Conservation (phyloP, 1,140 invertebrate genomes). For the Himalopsyche phryganea region DNA sequence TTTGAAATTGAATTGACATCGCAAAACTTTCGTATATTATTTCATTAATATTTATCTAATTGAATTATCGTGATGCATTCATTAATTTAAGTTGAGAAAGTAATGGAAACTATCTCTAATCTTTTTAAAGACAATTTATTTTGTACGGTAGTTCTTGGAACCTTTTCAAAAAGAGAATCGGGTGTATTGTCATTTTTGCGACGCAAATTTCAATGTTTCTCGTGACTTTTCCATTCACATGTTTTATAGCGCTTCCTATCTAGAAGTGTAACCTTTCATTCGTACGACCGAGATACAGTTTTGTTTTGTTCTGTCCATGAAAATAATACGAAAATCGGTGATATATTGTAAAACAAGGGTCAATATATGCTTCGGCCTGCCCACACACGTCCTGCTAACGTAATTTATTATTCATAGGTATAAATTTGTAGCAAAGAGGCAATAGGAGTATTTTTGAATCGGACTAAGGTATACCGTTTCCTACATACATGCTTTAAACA, state of each 20-base stretch:
- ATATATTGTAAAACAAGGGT: slow-evolving; percentile 25
- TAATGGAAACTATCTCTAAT: no score
- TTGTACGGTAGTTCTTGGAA: no score
- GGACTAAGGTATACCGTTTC: slow-evolving; percentile 5
- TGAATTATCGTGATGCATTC: no score
- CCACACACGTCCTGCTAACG: slow-evolving; percentile 20
- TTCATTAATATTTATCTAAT: no score
- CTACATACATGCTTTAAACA: no score
- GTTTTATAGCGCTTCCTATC: not conserved
- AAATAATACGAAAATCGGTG: slow-evolving; percentile 10
- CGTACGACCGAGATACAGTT: not conserved
- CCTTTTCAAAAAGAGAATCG: no score
- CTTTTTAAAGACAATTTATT: no score
- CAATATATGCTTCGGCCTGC: slow-evolving; percentile 21
- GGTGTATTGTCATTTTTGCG: no score
- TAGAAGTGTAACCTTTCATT: not conserved
- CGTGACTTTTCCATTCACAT: not conserved
- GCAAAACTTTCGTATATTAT: no score
- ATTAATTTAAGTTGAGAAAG: no score
- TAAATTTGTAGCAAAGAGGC: slow-evolving; percentile 27
- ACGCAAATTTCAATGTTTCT: no score
- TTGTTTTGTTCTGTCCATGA: not conserved
- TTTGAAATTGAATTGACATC: no score
- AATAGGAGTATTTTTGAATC: slow-evolving; percentile 17
- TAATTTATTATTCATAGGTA: slow-evolving; percentile 34